Conservation (phyloP, 2,888 invertebrate genomes). For the Argyra leucocephala region DNA sequence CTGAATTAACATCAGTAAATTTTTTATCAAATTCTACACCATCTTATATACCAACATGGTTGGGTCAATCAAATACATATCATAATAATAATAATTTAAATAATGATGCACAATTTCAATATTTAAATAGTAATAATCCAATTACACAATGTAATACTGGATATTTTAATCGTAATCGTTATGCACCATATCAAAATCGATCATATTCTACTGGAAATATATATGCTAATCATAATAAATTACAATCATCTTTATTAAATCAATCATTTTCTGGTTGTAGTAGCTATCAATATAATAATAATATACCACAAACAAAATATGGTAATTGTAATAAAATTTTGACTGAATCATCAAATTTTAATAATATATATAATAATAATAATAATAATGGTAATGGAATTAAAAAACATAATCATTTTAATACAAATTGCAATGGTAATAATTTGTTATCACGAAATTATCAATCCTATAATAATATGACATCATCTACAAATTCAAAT, state of each 20-base stretch:
- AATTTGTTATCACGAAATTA: neutral
- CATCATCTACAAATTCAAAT: neutral
- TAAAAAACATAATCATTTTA: no score
- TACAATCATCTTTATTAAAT: neutral
- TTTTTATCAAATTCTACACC: neutral
- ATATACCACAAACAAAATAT: neutral
- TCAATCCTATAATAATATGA: neutral
- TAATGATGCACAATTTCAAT: neutral
- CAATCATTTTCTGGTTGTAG: neutral
- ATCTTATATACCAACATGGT: constrained; percentile 1
- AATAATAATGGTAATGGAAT: neutral
- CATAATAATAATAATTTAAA: neutral
- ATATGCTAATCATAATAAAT: neutral
- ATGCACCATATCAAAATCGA: constrained; percentile 38
- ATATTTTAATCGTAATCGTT: constrained; percentile 36
- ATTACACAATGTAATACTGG: constrained; percentile 19
- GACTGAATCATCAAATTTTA: neutral
- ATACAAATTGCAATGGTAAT: neutral
- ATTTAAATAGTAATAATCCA: neutral
- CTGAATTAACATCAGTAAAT: neutral
- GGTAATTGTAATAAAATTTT: neutral
- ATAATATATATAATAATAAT: neutral
- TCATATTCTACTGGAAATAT: constrained; percentile 26
- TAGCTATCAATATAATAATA: neutral
- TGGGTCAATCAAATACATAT: constrained; percentile 7